Evolutionary conservation across 1,140 invertebrate genomes (phyloP).

Genomic region (Ostrea edulis): DNA sequence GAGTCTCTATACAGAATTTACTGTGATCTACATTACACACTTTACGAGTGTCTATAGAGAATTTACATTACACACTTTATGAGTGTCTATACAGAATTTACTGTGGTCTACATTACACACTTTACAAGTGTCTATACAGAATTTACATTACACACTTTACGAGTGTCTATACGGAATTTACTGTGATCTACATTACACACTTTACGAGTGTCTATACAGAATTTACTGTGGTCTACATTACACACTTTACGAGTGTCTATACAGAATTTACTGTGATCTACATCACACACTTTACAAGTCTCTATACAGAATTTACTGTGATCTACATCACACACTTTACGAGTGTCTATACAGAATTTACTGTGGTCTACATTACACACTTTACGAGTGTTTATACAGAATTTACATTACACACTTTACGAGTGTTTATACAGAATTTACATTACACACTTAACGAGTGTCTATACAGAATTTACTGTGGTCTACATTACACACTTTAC

Average conservation of each 20-base stretch:
- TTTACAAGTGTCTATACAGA: neutral
- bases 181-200: neutral
- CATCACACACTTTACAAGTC: too few relatives aligned
- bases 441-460: too few relatives aligned
- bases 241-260: neutral
- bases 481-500: neutral
- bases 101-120: neutral
- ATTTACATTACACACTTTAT: neutral
- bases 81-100: neutral
- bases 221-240: neutral
- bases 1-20: neutral
- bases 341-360: neutral
- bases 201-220: neutral
- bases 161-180: neutral
- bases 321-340: neutral
- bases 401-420: too few relatives aligned
- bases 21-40: neutral
- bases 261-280: too few relatives aligned
- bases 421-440: too few relatives aligned
- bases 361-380: too few relatives aligned
- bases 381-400: too few relatives aligned
- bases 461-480: too few relatives aligned
- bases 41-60: too few relatives aligned
- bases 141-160: too few relatives aligned
- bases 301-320: neutral